Base-by-base conservation (phyloP, 2,888 invertebrate genomes). In the Acleris emargana region DNA sequence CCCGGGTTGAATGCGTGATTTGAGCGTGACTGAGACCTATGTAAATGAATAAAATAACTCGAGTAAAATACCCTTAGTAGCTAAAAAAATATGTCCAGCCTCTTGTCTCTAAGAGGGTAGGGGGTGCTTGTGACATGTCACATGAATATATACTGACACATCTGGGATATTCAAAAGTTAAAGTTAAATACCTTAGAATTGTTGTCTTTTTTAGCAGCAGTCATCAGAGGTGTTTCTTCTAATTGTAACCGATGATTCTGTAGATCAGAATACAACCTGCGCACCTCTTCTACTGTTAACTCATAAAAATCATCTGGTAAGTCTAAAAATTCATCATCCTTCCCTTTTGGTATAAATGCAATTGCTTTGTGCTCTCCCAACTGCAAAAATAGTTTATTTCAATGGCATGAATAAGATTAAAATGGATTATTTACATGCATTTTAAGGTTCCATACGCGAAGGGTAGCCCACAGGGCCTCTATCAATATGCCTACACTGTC, bases 261-360 rank as follows among this genome's bases (percentile, higher is more conserved):
- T 42, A 97, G 93, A 77, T 97, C 97, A 60, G 94, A 93, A 63
- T 97, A 93, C 64, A 98, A 92, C 78, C 93, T 93, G 76, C 95
- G 95, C 0, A 97, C 95, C 91, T 99, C 99, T 64, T 95, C 94
- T 51, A 97, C 93, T 1, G 97, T 97, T 50, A 98, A 86, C 69
- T 98, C 97, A 83, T 96, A 99, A 84, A 98, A 99, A 58, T 96
- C 96, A 84, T 98, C 98, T 0, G 96, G 96, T 45, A 96, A 86
- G 63, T 97, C 96, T 58, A 96, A 95, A 71, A 95, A 94, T 38
- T 94, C 93, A 62, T 91, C 80, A 59, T 94, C 89, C 72, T 81
- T 76, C 16, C 85, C 81, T 64, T 94, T 91, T 45, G 94, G 93
- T 77, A 94, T 95, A 81, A 96, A 97, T 22, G 95, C 88, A 72